Conservation (phyloP, 2,113 vertebrate species). For the Erpornis zantholeuca region DNA sequence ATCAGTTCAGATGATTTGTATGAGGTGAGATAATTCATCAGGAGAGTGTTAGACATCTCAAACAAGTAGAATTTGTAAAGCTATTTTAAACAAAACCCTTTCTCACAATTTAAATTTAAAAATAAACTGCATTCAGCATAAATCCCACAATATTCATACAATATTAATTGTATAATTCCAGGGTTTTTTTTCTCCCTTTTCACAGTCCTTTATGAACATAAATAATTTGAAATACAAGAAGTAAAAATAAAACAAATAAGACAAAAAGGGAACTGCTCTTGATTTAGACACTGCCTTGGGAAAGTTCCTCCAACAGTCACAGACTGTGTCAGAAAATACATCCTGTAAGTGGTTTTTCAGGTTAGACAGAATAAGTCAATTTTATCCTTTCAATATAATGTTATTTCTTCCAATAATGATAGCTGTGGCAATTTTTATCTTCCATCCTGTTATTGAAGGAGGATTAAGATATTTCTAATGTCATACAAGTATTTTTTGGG, state of each 20-base stretch:
- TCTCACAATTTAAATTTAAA: not conserved
- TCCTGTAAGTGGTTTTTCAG: conserved; percentile 3
- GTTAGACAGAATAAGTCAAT: conserved; percentile 12
- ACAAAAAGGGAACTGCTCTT: not conserved
- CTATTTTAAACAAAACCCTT: not conserved
- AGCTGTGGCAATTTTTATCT: conserved; percentile 28
- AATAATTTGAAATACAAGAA: not conserved
- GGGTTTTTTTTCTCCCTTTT: not conserved
- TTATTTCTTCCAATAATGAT: conserved; percentile 40
- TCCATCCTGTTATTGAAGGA: conserved; percentile 28
- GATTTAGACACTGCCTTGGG: not conserved
- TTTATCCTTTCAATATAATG: conserved; percentile 34
- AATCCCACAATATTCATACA: not conserved
- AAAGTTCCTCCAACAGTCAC: not conserved
- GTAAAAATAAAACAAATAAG: not conserved
- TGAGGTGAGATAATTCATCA: not conserved
- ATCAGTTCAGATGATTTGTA: not conserved
- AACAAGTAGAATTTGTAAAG: not conserved
- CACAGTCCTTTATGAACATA: not conserved
- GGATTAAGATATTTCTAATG: conserved; percentile 57
- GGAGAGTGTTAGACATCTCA: not conserved
- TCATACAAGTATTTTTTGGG: not conserved
- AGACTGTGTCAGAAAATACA: not conserved
- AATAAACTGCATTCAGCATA: not conserved
- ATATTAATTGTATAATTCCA: not conserved